Percentiles rank a stretch among this genome's conserved stretches.
Conservation (phyloP, 1,140 invertebrate genomes). For the Euwallacea similis region DNA sequence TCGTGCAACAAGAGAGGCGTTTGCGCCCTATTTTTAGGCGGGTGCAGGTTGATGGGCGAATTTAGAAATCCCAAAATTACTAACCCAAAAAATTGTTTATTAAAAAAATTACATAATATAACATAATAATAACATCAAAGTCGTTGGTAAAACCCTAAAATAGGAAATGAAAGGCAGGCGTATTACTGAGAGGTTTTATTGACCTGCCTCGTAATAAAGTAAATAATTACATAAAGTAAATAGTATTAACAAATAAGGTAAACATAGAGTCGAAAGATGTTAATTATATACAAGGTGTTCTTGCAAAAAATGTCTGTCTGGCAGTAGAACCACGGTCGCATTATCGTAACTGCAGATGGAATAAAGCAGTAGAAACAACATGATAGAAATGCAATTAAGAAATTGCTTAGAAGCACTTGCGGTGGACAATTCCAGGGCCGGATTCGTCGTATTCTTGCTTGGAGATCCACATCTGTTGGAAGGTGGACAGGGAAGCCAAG, state of each 20-base stretch:
- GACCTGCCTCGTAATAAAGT: conserved; percentile 45
- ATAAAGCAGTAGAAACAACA: conserved; percentile 44
- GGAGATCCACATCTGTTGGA: conserved; percentile 95
- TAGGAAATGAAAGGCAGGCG: conserved; percentile 43
- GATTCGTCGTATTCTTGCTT: conserved; percentile 95
- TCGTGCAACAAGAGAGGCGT: too few relatives aligned
- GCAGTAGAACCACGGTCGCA: conserved; percentile 50
- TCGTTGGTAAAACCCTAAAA: conserved; percentile 27
- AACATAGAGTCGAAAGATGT: conserved; percentile 45
- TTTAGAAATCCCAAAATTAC: background rate
- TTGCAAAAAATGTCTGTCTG: conserved; percentile 48
- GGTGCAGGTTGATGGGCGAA: too few relatives aligned
- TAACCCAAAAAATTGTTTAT: conserved; percentile 40
- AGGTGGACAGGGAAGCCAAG: conserved; percentile 83
- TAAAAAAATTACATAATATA: conserved; percentile 41
- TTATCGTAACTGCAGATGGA: conserved; percentile 38
- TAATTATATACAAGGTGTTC: conserved; percentile 41
- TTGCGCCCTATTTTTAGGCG: too few relatives aligned
- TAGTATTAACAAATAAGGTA: conserved; percentile 47
- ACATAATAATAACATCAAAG: conserved; percentile 39
- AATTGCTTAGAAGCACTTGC: conserved; percentile 88
- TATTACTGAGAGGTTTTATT: conserved; percentile 46
- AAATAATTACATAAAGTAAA: conserved; percentile 42
- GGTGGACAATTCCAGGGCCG: conserved; percentile 90
- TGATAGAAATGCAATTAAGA: conserved; percentile 42